These are phyloP conservation scores for Ctenosaura bakeri DNA, from an alignment of 2,797 vertebrate genomes.

Conservation along the genomic window DNA sequence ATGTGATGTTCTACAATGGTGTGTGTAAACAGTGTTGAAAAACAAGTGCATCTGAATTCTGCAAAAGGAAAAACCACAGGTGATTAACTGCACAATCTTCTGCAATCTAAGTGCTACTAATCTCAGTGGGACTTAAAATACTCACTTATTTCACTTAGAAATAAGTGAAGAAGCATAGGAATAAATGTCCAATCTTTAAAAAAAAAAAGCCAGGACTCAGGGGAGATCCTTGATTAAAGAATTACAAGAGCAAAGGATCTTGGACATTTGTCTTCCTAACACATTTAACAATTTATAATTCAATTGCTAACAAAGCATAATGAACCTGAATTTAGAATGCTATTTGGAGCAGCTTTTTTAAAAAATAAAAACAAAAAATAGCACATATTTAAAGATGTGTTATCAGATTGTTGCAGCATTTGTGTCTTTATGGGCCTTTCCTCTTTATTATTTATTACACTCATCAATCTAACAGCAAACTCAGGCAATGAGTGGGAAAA, in stretches of 20 bases:
- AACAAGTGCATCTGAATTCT: not conserved
- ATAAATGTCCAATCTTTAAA: not conserved
- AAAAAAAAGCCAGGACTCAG: not conserved
- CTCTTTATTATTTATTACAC: not conserved
- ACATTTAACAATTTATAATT: conserved; percentile 7
- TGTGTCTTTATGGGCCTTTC: not conserved
- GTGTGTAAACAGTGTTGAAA: not conserved
- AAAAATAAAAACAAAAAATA: not conserved
- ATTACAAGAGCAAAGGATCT: not conserved
- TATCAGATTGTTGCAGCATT: not conserved
- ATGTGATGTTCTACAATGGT: not conserved
- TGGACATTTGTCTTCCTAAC: not conserved
- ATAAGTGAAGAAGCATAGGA: not conserved
- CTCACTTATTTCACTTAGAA: no score
- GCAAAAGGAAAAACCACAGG: conserved; percentile 26
- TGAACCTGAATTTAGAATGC: conserved; percentile 9
- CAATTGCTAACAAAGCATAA: conserved; percentile 38
- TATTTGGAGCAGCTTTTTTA: conserved; percentile 46
- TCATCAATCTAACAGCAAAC: not conserved
- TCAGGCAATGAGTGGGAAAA: not conserved
- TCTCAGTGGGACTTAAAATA: not conserved
- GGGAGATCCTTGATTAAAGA: rapidly evolving
- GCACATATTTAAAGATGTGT: not conserved
- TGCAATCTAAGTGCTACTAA: not conserved
- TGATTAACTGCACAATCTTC: no score